Conservation (phyloP, 2,888 invertebrate species). For the Lamellibrachia columna region DNA sequence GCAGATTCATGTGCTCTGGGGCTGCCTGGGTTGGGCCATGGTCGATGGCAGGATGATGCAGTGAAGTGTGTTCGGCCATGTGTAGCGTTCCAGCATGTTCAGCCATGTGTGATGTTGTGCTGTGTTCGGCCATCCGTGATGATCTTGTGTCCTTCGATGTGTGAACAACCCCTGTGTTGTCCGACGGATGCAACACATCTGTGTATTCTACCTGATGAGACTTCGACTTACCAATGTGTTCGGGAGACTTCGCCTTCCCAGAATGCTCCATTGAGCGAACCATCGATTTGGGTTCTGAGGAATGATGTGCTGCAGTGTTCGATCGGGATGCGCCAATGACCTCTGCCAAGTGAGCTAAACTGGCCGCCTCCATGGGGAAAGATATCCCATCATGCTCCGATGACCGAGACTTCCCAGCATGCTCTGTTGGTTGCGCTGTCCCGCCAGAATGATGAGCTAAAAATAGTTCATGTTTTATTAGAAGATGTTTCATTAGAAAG, state of each 20-base stretch:
- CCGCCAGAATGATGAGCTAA: not conserved
- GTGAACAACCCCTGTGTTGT: not conserved
- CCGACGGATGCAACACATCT: not conserved
- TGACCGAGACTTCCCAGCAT: not conserved
- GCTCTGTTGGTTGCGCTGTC: not conserved
- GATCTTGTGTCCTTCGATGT: not conserved
- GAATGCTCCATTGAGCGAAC: not conserved
- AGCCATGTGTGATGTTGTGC: not conserved
- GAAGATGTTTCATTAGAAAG: no score
- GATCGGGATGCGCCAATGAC: slow-evolving; percentile 12
- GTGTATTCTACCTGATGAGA: not conserved
- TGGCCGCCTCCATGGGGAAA: not conserved
- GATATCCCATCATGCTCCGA: not conserved
- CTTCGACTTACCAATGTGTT: not conserved
- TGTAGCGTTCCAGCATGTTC: not conserved
- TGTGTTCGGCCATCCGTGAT: not conserved
- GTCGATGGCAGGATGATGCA: not conserved
- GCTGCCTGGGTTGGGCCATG: not conserved
- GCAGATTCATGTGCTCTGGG: not conserved
- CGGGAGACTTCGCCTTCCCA: not conserved
- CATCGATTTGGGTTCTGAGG: not conserved
- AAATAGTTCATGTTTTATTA: not conserved
- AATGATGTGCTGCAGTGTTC: not conserved
- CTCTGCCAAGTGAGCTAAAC: not conserved
- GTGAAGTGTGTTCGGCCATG: not conserved